phyloP scores from a whole-genome alignment of 2,888 invertebrate species.

The Rhimphoctona megacephalus region DNA sequence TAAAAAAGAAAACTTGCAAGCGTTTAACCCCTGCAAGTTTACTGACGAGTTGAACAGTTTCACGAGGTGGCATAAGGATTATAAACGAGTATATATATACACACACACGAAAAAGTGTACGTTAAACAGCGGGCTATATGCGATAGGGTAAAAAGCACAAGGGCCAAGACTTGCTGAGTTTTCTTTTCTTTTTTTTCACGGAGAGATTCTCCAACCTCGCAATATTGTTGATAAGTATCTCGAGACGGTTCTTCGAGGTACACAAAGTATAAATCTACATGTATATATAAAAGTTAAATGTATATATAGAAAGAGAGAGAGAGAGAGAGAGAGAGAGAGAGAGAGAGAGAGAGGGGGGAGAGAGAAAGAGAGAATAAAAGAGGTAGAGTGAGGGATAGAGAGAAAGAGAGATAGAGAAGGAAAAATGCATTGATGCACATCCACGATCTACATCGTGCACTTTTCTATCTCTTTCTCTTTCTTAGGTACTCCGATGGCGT shows the following conservation, averaged over 20 bases:
- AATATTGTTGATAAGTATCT: slow-evolving; percentile 83
- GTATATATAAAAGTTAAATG: slow-evolving; percentile 59
- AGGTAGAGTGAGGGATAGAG: too few relatives aligned
- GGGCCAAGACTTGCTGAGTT: slow-evolving; percentile 23
- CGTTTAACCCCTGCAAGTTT: slow-evolving; percentile 41
- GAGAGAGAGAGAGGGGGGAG: slow-evolving; percentile 27
- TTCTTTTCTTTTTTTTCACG: slow-evolving; percentile 49
- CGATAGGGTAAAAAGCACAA: slow-evolving; percentile 33
- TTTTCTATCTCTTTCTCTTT: slow-evolving; percentile 37
- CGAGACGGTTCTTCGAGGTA: slow-evolving; percentile 78
- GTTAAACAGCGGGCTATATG: slow-evolving; percentile 20
- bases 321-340: slow-evolving; percentile 27
- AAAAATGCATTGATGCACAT: slow-evolving; percentile 56
- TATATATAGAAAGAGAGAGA: slow-evolving; percentile 58
- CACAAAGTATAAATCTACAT: slow-evolving; percentile 66
- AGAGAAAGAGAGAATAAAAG: slow-evolving; percentile 2
- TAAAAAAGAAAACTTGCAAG: slow-evolving; percentile 18
- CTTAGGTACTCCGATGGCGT: slow-evolving; percentile 83
- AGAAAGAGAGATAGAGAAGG: neutral
- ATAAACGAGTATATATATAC: neutral
- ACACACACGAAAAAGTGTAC: neutral
- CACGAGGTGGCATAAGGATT: slow-evolving; percentile 1
- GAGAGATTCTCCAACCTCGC: slow-evolving; percentile 72
- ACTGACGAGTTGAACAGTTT: slow-evolving; percentile 50
- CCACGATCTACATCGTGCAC: slow-evolving; percentile 62